Evolutionary conservation across 2,888 invertebrate genomes (phyloP), one percentile per base, ranked within the genome.

Genomic region (Oscheius sp.): DNA sequence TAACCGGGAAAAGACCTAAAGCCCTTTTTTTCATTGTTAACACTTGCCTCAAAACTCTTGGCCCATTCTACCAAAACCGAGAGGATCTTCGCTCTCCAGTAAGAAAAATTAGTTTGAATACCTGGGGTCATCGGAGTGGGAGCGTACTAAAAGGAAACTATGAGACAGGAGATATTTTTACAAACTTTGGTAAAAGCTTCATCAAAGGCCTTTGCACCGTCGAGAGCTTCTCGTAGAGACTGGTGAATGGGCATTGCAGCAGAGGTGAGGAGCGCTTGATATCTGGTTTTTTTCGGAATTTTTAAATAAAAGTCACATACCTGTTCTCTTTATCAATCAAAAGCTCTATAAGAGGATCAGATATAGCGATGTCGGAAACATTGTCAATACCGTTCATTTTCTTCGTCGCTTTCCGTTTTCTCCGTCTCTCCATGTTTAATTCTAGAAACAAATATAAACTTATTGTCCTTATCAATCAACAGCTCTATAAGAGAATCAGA

Each of bases 1-100:
- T 5, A 77, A 41, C 17, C 57, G 59, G 45, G 72, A 62, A 51
- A 83, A 79, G n/a, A 78, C 76, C 80, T 83, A 12, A 20, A 12
- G 12, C 4, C 4, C 4, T 12, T 17, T 17, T 41, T 6, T 6
- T 17, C 14, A 41, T 36, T 8, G 36, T 14, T 14, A 12, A 41
- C 20, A 41, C 41, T 3, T 3, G 81, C 83, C 71, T 80, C 80
- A 72, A 85, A 85, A 9, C 79, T 79, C 70, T 85, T 85, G 1
- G 83, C 82, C 85, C 85, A 85, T 74, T 85, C 85, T 0, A 81
- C 82, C 2, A 84, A 59, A 1, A 81, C 80, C 26, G 82, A 83
- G 14, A 85, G 70, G 36, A 82, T 82, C 65, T 85, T 85, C 1
- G 85, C 81, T 9, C 85, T 66, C 85, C 85, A 85, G 62, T 77